Base-by-base conservation (phyloP, 2,888 invertebrate genomes). In the Troglohyphantes excavatus region DNA sequence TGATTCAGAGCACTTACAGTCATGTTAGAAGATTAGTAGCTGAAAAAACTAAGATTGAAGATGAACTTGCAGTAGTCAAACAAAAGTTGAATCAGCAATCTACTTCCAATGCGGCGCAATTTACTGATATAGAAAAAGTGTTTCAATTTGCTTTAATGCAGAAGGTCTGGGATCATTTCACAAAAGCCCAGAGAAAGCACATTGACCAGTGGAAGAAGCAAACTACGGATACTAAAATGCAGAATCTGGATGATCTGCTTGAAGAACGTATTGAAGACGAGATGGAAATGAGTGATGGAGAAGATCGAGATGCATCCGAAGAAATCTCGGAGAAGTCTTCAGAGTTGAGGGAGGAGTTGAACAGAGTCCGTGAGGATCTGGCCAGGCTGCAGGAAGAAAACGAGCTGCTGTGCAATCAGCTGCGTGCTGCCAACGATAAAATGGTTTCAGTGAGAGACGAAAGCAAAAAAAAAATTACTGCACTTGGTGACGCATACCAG, bases 101-200 rank as follows among this genome's bases (percentile, higher is more conserved):
- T 95, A 96, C 97, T 93, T 96, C 95, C 92, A 96, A 98, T 92
- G 95, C 97, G 73, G 95, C 96, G 92, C 98, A 98, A 95, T 97
- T 98, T 98, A 97, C 97, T 96, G 98, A 98, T 96, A 98, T 98
- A 95, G 98, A 98, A 96, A 97, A 97, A 95, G 97, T 98, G 95
- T 98, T 98, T 96, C 95, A 95, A 94, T 97, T 97, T 93, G 97
- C 98, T 94, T 96, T 96, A 95, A 98, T 98, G 95, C 98, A 98
- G 96, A 98, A 98, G 95, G 98, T 97, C 94, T 98, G 98, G 98
- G 98, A 99, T 96, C 98, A 98, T 96, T 98, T 99, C 96, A 98
- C 98, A 95, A 98, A 98, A 95, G 97, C 98, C 93, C 98, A 98
- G 95, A 95, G 98, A 95, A 98, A 98, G 96, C 98, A 98, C 95